Conservation (phyloP, 2,888 invertebrate genomes). For the Drosophila paramelanica region DNA sequence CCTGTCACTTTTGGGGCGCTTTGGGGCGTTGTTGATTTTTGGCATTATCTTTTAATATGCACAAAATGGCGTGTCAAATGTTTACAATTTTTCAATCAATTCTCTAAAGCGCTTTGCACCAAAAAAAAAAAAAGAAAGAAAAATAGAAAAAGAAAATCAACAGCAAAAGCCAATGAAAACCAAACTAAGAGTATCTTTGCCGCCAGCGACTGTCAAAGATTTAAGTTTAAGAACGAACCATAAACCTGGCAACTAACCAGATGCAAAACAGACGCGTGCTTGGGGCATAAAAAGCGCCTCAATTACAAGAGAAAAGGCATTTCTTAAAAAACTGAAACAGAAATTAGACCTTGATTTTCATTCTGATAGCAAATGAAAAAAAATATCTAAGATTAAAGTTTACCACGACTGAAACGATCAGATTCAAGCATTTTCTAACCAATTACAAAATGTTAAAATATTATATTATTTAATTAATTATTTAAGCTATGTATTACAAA, state of each 20-base stretch:
- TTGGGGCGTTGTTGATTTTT: conserved; percentile 69
- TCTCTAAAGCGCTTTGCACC: conserved; percentile 39
- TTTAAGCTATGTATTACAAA: too few species aligned
- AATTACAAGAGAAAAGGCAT: conserved; percentile 12
- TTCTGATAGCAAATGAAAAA: too few species aligned
- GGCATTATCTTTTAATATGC: conserved; percentile 76
- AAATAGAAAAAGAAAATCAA: background rate
- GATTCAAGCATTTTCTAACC: too few species aligned
- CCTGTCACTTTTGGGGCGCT: conserved; percentile 18
- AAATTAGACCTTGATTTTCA: too few species aligned
- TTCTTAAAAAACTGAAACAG: background rate
- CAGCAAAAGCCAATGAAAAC: conserved; percentile 20
- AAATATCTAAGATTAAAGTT: too few species aligned
- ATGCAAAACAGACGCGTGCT: conserved; percentile 30
- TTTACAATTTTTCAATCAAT: conserved; percentile 75
- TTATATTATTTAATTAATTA: too few species aligned
- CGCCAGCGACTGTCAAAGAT: conserved; percentile 42
- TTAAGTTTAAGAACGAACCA: conserved; percentile 15
- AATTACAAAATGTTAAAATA: too few species aligned
- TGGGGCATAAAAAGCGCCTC: background rate
- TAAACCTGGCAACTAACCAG: conserved; percentile 12
- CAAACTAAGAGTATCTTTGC: conserved; percentile 10
- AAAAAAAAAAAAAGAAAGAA: background rate
- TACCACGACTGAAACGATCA: too few species aligned
- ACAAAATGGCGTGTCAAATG: conserved; percentile 78